These are phyloP conservation scores for Apogon talboti DNA, from an alignment of 2,797 vertebrate genomes.

Conservation along the genomic window DNA sequence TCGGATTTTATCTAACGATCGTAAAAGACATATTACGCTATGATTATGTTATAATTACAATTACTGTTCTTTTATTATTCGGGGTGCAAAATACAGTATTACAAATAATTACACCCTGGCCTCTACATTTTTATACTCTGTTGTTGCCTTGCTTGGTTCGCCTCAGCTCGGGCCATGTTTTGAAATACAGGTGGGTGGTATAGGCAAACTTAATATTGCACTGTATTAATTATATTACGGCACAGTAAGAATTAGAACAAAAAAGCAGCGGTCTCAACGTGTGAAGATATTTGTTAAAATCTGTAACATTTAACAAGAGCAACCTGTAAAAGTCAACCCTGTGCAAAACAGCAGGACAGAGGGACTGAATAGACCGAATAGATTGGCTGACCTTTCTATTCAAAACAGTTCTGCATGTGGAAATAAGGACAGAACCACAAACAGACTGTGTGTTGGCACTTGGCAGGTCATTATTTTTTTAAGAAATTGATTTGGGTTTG, in stretches of 20 bases:
- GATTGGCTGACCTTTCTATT: conserved; percentile 7
- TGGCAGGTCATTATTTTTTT: not conserved
- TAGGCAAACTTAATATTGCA: not conserved
- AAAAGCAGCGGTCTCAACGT: not conserved
- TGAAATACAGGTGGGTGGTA: conserved; percentile 6
- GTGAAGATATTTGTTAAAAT: too few species aligned
- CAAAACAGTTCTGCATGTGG: conserved; percentile 3
- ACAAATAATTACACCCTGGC: not conserved
- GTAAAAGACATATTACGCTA: not conserved
- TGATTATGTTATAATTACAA: not conserved
- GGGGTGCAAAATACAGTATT: not conserved
- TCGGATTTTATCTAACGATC: not conserved
- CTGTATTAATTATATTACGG: conserved; percentile 8
- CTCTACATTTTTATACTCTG: not conserved
- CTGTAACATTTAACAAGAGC: too few species aligned
- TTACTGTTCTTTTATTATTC: conserved; percentile 16
- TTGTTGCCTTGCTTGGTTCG: conserved; percentile 6
- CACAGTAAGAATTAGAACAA: conserved; percentile 7
- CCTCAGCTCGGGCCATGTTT: not conserved
- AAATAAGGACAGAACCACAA: not conserved
- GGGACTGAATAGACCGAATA: not conserved
- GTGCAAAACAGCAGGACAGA: not conserved
- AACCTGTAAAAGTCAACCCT: not conserved
- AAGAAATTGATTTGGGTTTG: not conserved
- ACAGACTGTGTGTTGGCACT: not conserved